Evolutionary conservation across 35 echinoderm and acorn worm species (phyloP).

Genomic region (Eucidaris tribuloides): DNA sequence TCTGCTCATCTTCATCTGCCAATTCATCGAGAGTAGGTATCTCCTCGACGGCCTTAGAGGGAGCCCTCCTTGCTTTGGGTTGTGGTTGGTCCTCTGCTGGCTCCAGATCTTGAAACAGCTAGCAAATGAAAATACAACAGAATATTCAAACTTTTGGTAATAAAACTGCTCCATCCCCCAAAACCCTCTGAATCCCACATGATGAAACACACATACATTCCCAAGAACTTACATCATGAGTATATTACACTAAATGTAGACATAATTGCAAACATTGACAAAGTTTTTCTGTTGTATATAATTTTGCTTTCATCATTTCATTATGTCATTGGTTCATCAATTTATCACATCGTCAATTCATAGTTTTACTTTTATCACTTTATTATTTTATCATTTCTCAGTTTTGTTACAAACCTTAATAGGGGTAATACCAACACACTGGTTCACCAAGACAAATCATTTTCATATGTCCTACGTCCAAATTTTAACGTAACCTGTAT

Average conservation of each 20-base stretch:
- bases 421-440: too few relatives aligned
- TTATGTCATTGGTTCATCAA: too few relatives aligned
- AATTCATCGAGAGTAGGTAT: not conserved
- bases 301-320: too few relatives aligned
- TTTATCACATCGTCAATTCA: too few relatives aligned
- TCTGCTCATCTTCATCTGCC: constrained; percentile 11
- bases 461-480: too few relatives aligned
- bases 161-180: not conserved
- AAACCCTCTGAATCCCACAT: not conserved
- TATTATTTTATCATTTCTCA: too few relatives aligned
- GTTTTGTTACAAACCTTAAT: too few relatives aligned
- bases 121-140: not conserved
- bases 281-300: not conserved
- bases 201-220: not conserved
- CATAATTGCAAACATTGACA: not conserved
- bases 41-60: not conserved
- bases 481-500: too few relatives aligned
- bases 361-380: too few relatives aligned
- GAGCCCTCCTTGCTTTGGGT: not conserved
- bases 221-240: not conserved
- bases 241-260: not conserved
- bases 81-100: constrained; percentile 25
- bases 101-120: constrained; percentile 70
- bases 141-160: not conserved
- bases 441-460: too few relatives aligned